phyloP scores from a whole-genome alignment of 2,888 invertebrate genomes.

The Megastigmus dorsalis region DNA sequence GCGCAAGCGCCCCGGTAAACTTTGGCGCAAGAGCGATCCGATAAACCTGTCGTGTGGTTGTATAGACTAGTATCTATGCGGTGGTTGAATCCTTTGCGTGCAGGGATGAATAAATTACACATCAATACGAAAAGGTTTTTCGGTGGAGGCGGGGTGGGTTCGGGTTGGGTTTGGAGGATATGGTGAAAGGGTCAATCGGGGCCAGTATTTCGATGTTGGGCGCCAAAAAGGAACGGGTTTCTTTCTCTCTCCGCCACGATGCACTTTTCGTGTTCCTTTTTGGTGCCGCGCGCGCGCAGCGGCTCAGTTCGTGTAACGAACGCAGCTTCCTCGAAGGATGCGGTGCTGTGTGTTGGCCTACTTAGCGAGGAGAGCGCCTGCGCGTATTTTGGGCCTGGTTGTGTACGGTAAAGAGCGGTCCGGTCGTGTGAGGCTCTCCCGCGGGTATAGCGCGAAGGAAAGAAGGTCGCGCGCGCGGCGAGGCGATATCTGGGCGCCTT shows the following conservation, averaged over 20 bases:
- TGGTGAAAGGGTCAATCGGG: slow-evolving; percentile 9
- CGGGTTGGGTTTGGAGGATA: not conserved
- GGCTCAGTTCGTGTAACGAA: too few relatives aligned
- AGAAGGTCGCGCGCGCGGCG: too few relatives aligned
- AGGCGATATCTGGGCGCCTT: too few relatives aligned
- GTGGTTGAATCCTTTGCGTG: not conserved
- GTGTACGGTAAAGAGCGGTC: not conserved
- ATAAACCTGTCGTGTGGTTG: slow-evolving; percentile 23
- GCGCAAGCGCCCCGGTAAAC: slow-evolving; percentile 2
- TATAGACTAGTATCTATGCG: too few relatives aligned
- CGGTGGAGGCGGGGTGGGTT: too few relatives aligned
- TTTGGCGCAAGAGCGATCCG: slow-evolving; percentile 19
- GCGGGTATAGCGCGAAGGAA: too few relatives aligned
- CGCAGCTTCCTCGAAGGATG: slow-evolving; percentile 16
- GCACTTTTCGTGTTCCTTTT: slow-evolving; percentile 14
- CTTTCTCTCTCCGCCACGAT: too few relatives aligned
- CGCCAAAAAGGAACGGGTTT: slow-evolving; percentile 8
- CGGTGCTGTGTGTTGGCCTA: slow-evolving; percentile 32
- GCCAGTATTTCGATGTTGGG: not conserved
- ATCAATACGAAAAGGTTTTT: not conserved
- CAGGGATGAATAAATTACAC: slow-evolving; percentile 3
- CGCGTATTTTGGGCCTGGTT: slow-evolving; percentile 2
- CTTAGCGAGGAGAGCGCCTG: too few relatives aligned
- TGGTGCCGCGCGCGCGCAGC: too few relatives aligned
- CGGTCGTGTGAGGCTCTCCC: too few relatives aligned